These are phyloP conservation scores for Tricholauxania praeusta DNA, from an alignment of 2,888 invertebrate genomes.

Conservation along the genomic window DNA sequence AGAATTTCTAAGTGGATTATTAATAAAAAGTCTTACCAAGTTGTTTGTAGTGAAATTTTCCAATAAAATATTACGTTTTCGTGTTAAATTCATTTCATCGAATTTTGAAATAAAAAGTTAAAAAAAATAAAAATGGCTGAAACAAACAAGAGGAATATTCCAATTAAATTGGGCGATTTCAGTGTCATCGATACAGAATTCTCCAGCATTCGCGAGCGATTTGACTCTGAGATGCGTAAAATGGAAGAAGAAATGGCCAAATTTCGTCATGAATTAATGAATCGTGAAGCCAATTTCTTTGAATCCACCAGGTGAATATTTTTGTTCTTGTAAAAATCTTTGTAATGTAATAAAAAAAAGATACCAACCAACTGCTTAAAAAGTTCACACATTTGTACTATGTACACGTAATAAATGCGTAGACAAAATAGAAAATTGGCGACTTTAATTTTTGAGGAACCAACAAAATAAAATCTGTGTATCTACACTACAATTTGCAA, in stretches of 20 bases:
- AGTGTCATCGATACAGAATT: constrained; percentile 97
- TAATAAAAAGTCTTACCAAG: neutral
- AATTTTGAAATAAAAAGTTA: neutral
- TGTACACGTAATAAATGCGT: neutral
- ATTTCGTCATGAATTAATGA: constrained; percentile 93
- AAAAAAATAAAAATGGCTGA: constrained; percentile 78
- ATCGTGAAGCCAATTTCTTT: constrained; percentile 92
- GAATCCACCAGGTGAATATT: constrained; percentile 84
- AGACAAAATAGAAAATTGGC: neutral
- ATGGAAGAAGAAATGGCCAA: constrained; percentile 99
- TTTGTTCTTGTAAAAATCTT: neutral
- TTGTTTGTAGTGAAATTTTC: no score
- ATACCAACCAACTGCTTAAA: constrained; percentile 12
- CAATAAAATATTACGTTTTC: no score
- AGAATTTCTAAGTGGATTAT: constrained; percentile 37
- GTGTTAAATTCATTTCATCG: neutral
- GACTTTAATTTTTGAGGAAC: neutral
- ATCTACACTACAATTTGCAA: constrained; percentile 16
- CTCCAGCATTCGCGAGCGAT: constrained; percentile 93
- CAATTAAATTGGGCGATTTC: constrained; percentile 93
- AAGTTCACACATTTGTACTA: constrained; percentile 4
- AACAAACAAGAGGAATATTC: constrained; percentile 89
- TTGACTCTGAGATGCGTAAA: constrained; percentile 97
- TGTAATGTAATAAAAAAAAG: constrained; percentile 31
- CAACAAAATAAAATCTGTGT: neutral